Base-by-base conservation (phyloP, 2,888 invertebrate genomes). In the Lasius platythorax region DNA sequence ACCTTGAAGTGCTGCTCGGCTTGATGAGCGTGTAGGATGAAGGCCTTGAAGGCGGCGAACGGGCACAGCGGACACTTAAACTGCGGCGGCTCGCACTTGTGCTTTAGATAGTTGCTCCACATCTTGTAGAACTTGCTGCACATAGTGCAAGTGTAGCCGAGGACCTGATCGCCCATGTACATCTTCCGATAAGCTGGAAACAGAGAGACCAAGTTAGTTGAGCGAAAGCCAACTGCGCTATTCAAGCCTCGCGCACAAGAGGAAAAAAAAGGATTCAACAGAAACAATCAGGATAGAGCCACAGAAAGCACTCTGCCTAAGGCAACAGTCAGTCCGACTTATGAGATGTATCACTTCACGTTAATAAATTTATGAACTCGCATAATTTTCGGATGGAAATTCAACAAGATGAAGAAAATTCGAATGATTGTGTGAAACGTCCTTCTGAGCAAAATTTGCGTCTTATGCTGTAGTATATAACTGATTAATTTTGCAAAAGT, bases 51-150 rank as follows among this genome's bases (percentile, higher is more conserved):
- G 12, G 95, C 95, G 28, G 95, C 95, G 87, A 95, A 95, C 83
- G 95, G 95, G 82, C 95, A 95, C 68, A 95, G 90, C 28, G 94
- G 90, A 83, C 95, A 95, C 91, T 95, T 95, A 93, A 93, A 95
- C 85, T 95, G 94, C 43, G 95, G 95, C 30, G 95, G 95, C 88
- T 95, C 95, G 89, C 95, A 95, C 89, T 95, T 95, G 92, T 95
- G 95, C 90, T 95, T 95, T 92, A 95, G 89, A 88, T 95, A 95
- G 93, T 95, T 95, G 92, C 95, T 95, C 95, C 95, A 95, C 95
- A 95, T 95, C 93, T 95, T 95, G 94, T 95, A 95, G 94, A 95
- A 95, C 85, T 95, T 95, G 92, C 95, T 95, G 93, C 95, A 95
- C 91, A 95, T 95, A 85, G 94, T 94, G 91, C 95, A 95, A 76